Evolutionary conservation across 2,888 invertebrate genomes (phyloP).

Genomic region (Cordilura impudica): DNA sequence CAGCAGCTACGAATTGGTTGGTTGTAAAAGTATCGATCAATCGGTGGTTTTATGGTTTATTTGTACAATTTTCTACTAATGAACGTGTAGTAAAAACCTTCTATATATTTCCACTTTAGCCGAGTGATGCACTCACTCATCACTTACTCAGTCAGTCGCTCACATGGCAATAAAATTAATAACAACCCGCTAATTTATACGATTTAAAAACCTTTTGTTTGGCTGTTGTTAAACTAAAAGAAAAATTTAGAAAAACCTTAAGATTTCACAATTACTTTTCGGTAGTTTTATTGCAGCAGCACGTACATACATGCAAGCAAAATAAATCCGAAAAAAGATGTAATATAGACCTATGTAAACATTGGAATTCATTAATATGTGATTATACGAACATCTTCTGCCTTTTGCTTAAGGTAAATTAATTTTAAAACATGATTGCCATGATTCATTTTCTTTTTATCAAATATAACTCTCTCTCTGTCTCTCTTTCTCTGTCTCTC

Average conservation of each 20-base stretch:
- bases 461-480: no score
- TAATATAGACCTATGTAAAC: background rate
- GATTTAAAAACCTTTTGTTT: conserved; percentile 36
- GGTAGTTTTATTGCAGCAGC: conserved; percentile 59
- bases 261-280: conserved; percentile 62
- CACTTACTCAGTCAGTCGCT: background rate
- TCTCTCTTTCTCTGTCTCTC: no score
- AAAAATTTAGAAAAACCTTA: conserved; percentile 11
- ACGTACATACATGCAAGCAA: conserved; percentile 13
- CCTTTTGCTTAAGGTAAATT: no score
- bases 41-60: conserved; percentile 63
- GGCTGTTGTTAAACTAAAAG: conserved; percentile 1
- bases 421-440: background rate
- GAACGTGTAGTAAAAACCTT: conserved; percentile 44
- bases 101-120: background rate
- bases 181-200: conserved; percentile 76
- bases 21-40: conserved; percentile 58
- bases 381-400: no score
- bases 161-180: conserved; percentile 76
- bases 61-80: conserved; percentile 60
- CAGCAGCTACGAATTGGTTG: background rate
- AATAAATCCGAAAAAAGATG: background rate
- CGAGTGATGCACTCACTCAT: conserved; percentile 5
- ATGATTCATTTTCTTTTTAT: no score
- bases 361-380: no score